These are phyloP conservation scores for Eupithecia insigniata DNA, from an alignment of 2,888 invertebrate genomes.

Conservation along the genomic window DNA sequence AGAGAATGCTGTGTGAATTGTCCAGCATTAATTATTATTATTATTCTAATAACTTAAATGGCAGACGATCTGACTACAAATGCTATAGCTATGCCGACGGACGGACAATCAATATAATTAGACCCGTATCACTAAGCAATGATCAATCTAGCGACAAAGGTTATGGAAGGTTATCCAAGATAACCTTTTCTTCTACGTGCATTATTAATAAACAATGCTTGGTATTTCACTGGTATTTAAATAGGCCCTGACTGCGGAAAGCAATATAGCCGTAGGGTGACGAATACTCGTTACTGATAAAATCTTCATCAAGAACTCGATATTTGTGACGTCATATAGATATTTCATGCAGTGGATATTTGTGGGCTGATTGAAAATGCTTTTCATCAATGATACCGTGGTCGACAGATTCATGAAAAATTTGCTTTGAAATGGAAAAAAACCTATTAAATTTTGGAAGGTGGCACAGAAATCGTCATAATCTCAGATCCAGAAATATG, in stretches of 20 bases:
- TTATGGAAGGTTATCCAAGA: conserved; percentile 40
- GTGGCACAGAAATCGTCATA: background rate
- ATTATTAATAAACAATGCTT: conserved; percentile 10
- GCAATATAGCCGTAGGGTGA: background rate
- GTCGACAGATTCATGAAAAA: background rate
- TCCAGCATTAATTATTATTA: too few species aligned
- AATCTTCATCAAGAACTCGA: background rate
- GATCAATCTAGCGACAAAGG: conserved; percentile 35
- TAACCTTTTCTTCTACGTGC: conserved; percentile 19
- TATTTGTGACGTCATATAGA: background rate
- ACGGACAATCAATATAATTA: conserved; percentile 24
- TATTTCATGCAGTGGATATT: background rate
- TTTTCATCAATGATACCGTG: background rate
- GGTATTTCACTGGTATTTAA: background rate
- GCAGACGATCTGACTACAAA: background rate
- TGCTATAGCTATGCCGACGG: conserved; percentile 5
- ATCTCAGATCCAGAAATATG: background rate
- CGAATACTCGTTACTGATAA: background rate
- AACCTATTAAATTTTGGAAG: background rate
- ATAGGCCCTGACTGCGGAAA: background rate
- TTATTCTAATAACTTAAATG: background rate
- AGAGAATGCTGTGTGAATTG: too few species aligned
- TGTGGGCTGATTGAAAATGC: background rate
- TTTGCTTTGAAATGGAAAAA: background rate
- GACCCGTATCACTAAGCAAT: conserved; percentile 23